A percentile compares a stretch with the other conserved stretches of the same genome.
phyloP scores from a whole-genome alignment of 2,113 vertebrate species.

The Falco punctatus region DNA sequence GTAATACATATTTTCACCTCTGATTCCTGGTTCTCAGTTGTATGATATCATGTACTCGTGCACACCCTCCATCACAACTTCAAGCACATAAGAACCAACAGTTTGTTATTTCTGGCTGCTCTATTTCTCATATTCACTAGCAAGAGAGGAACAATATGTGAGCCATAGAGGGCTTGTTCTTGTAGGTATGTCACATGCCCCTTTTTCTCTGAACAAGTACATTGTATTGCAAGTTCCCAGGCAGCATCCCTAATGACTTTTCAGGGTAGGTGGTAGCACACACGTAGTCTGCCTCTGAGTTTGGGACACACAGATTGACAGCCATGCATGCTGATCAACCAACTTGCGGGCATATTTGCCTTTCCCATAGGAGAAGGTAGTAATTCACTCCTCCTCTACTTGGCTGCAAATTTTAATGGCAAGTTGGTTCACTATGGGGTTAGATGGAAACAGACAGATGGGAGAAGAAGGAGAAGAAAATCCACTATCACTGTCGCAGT shows the following conservation, averaged over 20 bases:
- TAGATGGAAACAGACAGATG: background rate
- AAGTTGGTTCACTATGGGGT: background rate
- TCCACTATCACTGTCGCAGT: background rate
- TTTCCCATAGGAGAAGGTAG: background rate
- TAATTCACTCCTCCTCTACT: background rate
- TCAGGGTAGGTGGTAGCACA: background rate
- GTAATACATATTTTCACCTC: background rate
- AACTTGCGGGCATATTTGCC: background rate
- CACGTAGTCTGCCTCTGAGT: background rate
- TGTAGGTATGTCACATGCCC: background rate
- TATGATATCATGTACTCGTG: background rate
- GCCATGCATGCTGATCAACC: background rate
- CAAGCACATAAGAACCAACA: background rate
- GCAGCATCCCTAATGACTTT: background rate
- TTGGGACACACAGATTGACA: background rate
- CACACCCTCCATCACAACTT: background rate
- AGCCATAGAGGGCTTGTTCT: background rate
- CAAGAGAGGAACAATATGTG: background rate
- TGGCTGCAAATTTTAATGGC: slow-evolving; percentile 4
- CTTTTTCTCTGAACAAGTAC: background rate
- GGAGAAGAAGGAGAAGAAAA: background rate
- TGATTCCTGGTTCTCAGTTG: background rate
- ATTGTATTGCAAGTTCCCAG: background rate
- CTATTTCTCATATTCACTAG: background rate
- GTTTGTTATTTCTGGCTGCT: background rate